Evolutionary conservation across 2,113 vertebrate species (phyloP).

Genomic region (Oriolus oriolus): DNA sequence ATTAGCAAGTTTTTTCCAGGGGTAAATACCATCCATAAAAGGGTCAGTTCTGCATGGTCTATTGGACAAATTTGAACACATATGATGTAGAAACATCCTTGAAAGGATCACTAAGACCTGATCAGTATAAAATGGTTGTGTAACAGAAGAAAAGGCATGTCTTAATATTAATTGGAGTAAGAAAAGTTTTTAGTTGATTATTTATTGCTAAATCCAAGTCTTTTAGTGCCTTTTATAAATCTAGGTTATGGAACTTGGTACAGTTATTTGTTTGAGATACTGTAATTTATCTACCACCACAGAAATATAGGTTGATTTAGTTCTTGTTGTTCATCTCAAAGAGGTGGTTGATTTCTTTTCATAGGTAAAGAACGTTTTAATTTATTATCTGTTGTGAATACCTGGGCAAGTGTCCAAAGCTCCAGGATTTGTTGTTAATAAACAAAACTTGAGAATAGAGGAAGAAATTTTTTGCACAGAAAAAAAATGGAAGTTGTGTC

Average conservation of each 20-base stretch:
- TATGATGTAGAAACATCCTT: not conserved
- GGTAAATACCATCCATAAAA: not conserved
- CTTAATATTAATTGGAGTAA: not conserved
- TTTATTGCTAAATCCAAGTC: not conserved
- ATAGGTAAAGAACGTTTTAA: not conserved
- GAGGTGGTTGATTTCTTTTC: not conserved
- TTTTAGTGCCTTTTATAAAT: not conserved
- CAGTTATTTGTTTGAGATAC: not conserved
- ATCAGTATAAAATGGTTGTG: not conserved
- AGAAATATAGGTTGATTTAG: not conserved
- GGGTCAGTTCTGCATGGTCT: not conserved
- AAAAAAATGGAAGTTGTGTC: not conserved
- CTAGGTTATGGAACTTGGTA: not conserved
- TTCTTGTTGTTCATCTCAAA: not conserved
- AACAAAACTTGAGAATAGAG: not conserved
- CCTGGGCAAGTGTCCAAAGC: not conserved
- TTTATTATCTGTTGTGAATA: not conserved
- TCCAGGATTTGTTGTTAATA: not conserved
- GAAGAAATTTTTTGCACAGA: not conserved
- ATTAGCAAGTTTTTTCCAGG: not conserved
- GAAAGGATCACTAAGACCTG: not conserved
- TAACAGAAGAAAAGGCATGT: not conserved
- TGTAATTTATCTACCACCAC: not conserved
- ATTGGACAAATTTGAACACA: not conserved
- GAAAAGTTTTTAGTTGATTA: not conserved